These are phyloP conservation scores for Malthinus flaveolus DNA, from an alignment of 2,888 invertebrate species.

Conservation along the genomic window DNA sequence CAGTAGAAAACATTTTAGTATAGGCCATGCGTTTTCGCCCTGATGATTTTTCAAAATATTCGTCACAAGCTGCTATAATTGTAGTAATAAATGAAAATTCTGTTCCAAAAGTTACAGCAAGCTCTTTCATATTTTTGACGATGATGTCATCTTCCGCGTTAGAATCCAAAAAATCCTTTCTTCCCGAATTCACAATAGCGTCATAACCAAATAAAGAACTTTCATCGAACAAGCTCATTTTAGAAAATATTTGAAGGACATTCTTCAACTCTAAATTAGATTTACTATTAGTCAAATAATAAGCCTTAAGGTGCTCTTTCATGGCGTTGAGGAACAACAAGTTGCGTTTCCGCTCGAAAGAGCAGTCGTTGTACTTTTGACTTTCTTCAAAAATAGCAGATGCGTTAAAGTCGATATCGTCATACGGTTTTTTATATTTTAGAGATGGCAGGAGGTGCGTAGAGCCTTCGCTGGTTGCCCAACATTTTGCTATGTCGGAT, in stretches of 20 bases:
- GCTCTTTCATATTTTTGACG: not conserved
- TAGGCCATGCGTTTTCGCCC: constrained; percentile 7
- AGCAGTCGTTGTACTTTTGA: constrained; percentile 3
- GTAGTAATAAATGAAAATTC: not conserved
- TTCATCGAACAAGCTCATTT: not conserved
- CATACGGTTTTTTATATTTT: not conserved
- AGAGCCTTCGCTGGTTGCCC: constrained; percentile 5
- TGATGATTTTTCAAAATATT: not conserved
- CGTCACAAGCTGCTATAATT: not conserved
- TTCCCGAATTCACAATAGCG: not conserved
- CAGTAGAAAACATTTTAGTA: not conserved
- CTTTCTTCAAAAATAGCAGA: not conserved
- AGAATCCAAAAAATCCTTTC: not conserved
- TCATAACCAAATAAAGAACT: not conserved
- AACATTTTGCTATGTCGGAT: constrained; percentile 3
- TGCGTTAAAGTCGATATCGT: constrained; percentile 7
- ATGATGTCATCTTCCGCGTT: not conserved
- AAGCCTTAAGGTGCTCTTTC: not conserved
- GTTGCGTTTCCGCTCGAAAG: not conserved
- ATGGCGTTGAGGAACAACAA: not conserved
- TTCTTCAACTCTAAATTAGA: not conserved
- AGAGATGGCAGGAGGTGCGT: not conserved
- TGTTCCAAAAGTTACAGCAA: constrained; percentile 8
- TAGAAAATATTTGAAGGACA: not conserved
- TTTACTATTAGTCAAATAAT: not conserved